Evolutionary conservation across 2,113 vertebrate species (phyloP).

Genomic region (Cyprinodon brontotheroides): DNA sequence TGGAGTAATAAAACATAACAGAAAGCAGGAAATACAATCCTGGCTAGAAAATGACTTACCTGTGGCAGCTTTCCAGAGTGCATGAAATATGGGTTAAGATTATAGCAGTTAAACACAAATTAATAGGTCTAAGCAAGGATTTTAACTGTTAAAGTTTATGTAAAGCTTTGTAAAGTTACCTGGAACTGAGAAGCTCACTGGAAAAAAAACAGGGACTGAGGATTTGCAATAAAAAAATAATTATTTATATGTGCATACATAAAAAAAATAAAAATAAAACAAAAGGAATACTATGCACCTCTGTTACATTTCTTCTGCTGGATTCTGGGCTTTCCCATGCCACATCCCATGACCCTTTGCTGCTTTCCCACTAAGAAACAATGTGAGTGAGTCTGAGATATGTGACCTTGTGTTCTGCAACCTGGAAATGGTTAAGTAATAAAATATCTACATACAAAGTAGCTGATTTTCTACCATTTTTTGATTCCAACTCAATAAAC

Average conservation of each 20-base stretch:
- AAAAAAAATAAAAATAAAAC: background rate
- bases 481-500: background rate
- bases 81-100: constrained; percentile 12
- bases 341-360: constrained; percentile 78
- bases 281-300: constrained; percentile 52
- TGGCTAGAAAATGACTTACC: constrained; percentile 60
- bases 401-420: constrained; percentile 32
- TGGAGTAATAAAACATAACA: background rate
- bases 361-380: constrained; percentile 42
- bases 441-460: background rate
- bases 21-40: background rate
- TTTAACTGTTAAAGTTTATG: background rate
- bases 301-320: constrained; percentile 61
- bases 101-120: background rate
- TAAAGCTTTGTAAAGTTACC: constrained; percentile 55
- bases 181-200: constrained; percentile 71
- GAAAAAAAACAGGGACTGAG: constrained; percentile 1
- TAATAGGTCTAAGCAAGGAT: background rate
- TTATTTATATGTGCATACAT: background rate
- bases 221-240: background rate
- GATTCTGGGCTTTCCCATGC: constrained; percentile 63
- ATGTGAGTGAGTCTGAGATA: constrained; percentile 7
- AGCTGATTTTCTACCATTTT: background rate
- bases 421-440: background rate
- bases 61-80: constrained; percentile 69